phyloP scores from a whole-genome alignment of 2,113 vertebrate genomes.

The Pteropus alecto region DNA sequence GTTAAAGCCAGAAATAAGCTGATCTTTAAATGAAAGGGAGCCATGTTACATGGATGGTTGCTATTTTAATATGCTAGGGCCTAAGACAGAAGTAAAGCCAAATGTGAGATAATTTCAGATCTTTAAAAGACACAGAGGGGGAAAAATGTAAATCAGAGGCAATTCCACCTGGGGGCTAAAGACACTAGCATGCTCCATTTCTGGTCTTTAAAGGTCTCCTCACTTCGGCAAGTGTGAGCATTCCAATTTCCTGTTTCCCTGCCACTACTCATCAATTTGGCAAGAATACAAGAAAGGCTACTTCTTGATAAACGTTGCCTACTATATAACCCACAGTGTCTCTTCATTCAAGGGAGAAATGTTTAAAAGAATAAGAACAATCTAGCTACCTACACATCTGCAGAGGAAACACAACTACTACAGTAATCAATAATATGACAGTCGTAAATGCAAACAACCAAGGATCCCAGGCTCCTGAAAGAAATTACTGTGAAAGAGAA shows the following conservation, averaged over 20 bases:
- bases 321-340: neutral
- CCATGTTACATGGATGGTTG: neutral
- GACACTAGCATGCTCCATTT: neutral
- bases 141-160: neutral
- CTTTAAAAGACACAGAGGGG: neutral
- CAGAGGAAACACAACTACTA: neutral
- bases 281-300: neutral
- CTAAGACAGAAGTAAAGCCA: neutral
- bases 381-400: neutral
- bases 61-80: neutral
- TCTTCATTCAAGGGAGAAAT: neutral
- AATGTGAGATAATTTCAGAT: neutral
- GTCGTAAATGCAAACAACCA: neutral
- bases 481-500: neutral
- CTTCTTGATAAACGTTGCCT: neutral
- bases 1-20: neutral
- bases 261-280: neutral
- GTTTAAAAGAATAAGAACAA: neutral
- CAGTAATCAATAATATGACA: neutral
- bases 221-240: neutral
- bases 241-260: neutral
- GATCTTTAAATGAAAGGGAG: neutral
- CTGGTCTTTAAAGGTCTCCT: neutral
- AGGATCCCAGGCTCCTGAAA: conserved; percentile 2
- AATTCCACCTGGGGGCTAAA: neutral